Percentiles rank a stretch among this genome's conserved stretches.
Evolutionary conservation across 2,888 invertebrate species (phyloP).

Genomic region (Tenthredo amoena): DNA sequence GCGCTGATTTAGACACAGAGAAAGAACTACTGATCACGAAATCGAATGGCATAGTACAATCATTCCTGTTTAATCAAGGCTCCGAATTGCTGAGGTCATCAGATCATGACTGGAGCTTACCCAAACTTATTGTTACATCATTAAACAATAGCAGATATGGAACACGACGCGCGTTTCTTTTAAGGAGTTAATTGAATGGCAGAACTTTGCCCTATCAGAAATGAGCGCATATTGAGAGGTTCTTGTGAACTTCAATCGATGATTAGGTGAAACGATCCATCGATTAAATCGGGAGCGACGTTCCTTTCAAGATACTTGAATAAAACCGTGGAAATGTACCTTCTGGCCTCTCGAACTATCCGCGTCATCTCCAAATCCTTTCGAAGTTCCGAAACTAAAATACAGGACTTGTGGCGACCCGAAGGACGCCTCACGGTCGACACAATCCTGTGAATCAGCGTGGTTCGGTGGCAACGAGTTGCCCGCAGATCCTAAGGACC

Average conservation of each 20-base stretch:
- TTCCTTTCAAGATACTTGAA: neutral
- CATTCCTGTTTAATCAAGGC: neutral
- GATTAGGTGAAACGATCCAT: neutral
- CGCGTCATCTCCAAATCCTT: neutral
- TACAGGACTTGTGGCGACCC: neutral
- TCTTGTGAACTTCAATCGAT: neutral
- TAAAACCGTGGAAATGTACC: neutral
- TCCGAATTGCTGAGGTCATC: neutral
- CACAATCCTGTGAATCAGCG: neutral
- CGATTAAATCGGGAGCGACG: neutral
- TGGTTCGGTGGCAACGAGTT: neutral
- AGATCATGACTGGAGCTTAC: neutral
- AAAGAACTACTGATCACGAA: neutral
- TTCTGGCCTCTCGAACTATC: neutral
- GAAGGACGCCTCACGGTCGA: neutral
- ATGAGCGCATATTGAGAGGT: neutral
- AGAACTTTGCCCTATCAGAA: neutral
- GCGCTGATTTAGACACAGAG: too few relatives aligned
- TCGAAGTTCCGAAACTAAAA: neutral
- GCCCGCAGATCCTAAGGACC: neutral
- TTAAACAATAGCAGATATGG: neutral
- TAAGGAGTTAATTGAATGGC: neutral
- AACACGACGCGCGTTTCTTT: neutral
- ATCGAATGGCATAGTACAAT: neutral
- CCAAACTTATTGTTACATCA: neutral